Evolutionary conservation across 2,888 invertebrate species (phyloP), one percentile per base, ranked within the genome.

Genomic region (Drosophila macrothrix): DNA sequence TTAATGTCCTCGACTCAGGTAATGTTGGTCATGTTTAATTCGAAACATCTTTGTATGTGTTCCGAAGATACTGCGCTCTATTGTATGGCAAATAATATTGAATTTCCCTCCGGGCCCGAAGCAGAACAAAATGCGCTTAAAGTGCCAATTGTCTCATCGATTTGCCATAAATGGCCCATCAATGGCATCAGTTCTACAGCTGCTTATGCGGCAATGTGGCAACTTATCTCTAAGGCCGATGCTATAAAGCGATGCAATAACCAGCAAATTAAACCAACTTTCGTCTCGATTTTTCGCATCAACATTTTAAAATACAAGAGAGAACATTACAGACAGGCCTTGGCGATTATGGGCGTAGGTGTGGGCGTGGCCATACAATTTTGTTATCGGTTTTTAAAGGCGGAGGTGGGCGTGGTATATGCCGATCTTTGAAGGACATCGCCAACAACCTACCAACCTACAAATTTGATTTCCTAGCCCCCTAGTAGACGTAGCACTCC

Each of bases 221-320:
- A 59, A 54, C 19, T 56, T 31, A 52, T 33, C 14, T 29, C 58
- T 69, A 70, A 54, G 39, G 56, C 65, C 25, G 62, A n/a, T 56
- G 49, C 31, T 64, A 69, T 82, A 78, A 73, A 82, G 69, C 76
- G 65, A 80, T 83, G 71, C 80, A 84, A 84, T 81, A 86, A 84
- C 62, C 84, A 60, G 79, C 50, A 82, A 87, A 73, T 68, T 65
- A 74, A 50, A 65, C 25, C 50, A 60, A 78, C 65, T 67, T 74
- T 82, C 41, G 12, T 67, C 52, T 41, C 55, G 58, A 61, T 66
- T 49, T 50, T 62, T 25, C 50, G 49, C 63, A 56, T 70, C 61
- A 64, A 62, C 62, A 76, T 70, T 79, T 77, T 67, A 66, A 55
- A 33, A 12, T 33, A 33, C 12, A 12, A 33, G 33, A 33, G 12